Conservation (phyloP, 2,113 vertebrate species). For the Pandion haliaetus region DNA sequence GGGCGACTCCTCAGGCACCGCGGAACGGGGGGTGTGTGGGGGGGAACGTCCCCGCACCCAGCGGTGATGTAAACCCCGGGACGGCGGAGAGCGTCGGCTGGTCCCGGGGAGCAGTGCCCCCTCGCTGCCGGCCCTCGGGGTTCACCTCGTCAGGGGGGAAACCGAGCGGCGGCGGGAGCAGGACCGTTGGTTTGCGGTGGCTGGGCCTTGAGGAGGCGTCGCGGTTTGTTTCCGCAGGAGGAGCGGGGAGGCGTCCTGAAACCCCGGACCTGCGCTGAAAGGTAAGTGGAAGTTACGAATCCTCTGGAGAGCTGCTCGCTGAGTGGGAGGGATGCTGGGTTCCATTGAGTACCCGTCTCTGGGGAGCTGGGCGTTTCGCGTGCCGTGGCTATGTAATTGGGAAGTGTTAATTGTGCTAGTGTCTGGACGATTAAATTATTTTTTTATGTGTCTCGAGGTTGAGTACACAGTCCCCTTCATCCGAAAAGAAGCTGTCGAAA, state of each 20-base stretch:
- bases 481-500: background rate
- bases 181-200: background rate
- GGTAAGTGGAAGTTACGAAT: background rate
- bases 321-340: background rate
- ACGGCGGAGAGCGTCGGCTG: background rate
- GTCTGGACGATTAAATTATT: background rate
- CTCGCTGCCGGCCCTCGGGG: background rate
- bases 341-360: background rate
- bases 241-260: background rate
- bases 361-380: background rate
- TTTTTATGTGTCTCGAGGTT: background rate
- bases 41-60: background rate
- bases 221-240: background rate
- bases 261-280: background rate
- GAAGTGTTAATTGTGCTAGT: background rate
- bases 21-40: background rate
- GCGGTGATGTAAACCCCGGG: background rate
- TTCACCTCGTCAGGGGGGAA: fast-evolving
- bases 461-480: background rate
- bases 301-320: background rate
- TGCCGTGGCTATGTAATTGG: background rate
- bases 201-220: background rate
- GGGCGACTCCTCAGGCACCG: background rate
- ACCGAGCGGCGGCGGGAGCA: too few species aligned
- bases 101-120: background rate